Conservation (phyloP, 2,888 invertebrate genomes). For the Macrosiphum euphorbiae region DNA sequence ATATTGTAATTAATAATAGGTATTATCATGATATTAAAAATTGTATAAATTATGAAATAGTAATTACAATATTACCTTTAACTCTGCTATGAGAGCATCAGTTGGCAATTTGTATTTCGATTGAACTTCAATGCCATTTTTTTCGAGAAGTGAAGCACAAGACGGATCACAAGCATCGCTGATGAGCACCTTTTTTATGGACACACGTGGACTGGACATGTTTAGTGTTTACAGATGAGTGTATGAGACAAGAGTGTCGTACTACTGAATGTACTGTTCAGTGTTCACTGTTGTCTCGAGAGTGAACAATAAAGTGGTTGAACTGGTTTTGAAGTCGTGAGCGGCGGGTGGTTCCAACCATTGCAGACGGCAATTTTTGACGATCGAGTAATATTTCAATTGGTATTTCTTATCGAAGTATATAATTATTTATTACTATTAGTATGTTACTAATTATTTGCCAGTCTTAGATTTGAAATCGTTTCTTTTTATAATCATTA, state of each 20-base stretch:
- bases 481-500: slow-evolving; percentile 27
- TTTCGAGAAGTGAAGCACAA: slow-evolving; percentile 84
- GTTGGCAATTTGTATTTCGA: slow-evolving; percentile 80
- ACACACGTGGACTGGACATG: slow-evolving; percentile 55
- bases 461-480: background rate
- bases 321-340: slow-evolving; percentile 43
- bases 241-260: slow-evolving; percentile 7
- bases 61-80: slow-evolving; percentile 76
- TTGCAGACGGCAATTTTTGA: background rate
- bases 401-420: slow-evolving; percentile 45
- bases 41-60: background rate
- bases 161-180: slow-evolving; percentile 92
- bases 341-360: background rate
- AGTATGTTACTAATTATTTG: background rate
- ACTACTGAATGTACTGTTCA: background rate
- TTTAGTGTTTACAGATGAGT: background rate
- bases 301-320: background rate
- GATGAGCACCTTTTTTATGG: slow-evolving; percentile 85
- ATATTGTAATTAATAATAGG: background rate
- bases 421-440: background rate
- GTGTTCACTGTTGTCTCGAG: background rate
- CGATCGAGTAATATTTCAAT: slow-evolving; percentile 22
- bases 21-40: background rate
- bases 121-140: slow-evolving; percentile 84
- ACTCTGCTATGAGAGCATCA: slow-evolving; percentile 84